Percentiles rank a stretch among this genome's conserved stretches.
Evolutionary conservation across 1,140 invertebrate genomes (phyloP).

Genomic region (Trypoxylus dichotomus): DNA sequence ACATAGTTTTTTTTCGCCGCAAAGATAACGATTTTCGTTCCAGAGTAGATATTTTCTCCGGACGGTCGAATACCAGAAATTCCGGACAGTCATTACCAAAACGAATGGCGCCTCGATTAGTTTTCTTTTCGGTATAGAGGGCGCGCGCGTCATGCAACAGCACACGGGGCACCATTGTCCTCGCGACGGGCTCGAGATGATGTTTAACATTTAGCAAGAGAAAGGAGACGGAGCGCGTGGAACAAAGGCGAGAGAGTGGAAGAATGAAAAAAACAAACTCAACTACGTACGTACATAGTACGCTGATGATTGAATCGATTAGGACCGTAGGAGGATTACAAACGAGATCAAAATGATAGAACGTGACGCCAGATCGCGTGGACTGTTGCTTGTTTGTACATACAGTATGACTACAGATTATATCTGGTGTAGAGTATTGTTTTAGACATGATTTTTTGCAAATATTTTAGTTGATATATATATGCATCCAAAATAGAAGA

Average conservation of each 20-base stretch:
- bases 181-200: neutral
- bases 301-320: neutral
- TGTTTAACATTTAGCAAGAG: neutral
- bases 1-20: neutral
- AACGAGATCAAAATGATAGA: neutral
- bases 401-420: too few relatives aligned
- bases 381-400: neutral
- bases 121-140: conserved; percentile 9
- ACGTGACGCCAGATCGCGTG: neutral
- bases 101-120: conserved; percentile 22
- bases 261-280: neutral
- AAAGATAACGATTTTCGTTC: conserved; percentile 18
- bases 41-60: conserved; percentile 1
- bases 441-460: too few relatives aligned
- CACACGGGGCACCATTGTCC: neutral
- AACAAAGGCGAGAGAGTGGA: neutral
- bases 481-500: too few relatives aligned
- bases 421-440: too few relatives aligned
- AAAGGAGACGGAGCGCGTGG: neutral
- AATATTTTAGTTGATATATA: too few relatives aligned
- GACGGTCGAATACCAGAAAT: conserved; percentile 4
- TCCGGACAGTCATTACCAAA: conserved; percentile 21
- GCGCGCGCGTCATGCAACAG: neutral
- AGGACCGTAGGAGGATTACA: conserved; percentile 6
- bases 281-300: neutral